phyloP scores from a whole-genome alignment of 1,140 invertebrate genomes.

The Cydia amplana region DNA sequence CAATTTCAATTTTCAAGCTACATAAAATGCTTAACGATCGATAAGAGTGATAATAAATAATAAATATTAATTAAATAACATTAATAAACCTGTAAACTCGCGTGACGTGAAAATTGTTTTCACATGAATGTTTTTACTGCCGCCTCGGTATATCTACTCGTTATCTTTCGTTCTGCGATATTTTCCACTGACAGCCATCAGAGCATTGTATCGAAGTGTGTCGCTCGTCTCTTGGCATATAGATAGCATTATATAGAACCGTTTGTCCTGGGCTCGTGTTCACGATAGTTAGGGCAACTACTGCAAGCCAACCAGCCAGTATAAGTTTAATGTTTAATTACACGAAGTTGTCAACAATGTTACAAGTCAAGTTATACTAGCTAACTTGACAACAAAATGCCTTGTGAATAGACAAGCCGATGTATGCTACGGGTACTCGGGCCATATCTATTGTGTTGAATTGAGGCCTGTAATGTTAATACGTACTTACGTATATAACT shows the following conservation, averaged over 20 bases:
- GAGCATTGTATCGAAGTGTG: constrained; percentile 11
- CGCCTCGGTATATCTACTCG: constrained; percentile 6
- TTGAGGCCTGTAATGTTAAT: constrained; percentile 14
- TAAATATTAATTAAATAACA: neutral
- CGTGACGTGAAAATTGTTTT: constrained; percentile 16
- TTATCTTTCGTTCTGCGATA: constrained; percentile 7
- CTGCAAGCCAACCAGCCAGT: neutral
- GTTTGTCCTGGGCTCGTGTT: neutral
- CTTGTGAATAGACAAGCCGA: neutral
- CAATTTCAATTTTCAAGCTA: too few relatives aligned
- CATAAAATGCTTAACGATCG: neutral
- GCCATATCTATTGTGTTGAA: constrained; percentile 18
- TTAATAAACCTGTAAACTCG: neutral
- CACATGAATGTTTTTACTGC: constrained; percentile 11
- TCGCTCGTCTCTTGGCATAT: constrained; percentile 3
- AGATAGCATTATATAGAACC: constrained; percentile 5
- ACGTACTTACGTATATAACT: constrained; percentile 7
- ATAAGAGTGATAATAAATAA: neutral
- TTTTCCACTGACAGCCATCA: constrained; percentile 13
- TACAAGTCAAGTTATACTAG: neutral
- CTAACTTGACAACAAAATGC: neutral
- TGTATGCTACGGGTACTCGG: constrained; percentile 5
- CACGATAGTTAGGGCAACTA: neutral
- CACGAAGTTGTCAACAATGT: neutral
- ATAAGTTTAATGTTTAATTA: neutral